Conservation (phyloP, 2,113 vertebrate genomes). For the Parus major region DNA sequence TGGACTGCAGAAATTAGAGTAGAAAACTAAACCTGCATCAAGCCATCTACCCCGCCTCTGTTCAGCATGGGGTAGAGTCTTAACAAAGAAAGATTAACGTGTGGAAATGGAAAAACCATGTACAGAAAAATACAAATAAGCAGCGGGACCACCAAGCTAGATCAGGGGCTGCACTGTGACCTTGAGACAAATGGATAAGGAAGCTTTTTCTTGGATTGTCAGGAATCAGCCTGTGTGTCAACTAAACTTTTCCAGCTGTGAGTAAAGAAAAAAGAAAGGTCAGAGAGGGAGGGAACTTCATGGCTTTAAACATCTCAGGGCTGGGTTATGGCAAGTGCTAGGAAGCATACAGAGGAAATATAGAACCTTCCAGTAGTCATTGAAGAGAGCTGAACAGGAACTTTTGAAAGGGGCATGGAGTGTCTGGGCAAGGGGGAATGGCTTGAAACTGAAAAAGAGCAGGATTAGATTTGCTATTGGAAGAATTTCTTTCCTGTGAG, state of each 20-base stretch:
- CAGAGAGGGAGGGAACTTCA: not conserved
- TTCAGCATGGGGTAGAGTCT: not conserved
- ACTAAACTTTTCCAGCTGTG: not conserved
- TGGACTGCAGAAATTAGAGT: constrained; percentile 7
- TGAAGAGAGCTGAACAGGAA: not conserved
- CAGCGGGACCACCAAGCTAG: not conserved
- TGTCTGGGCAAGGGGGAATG: not conserved
- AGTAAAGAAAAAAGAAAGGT: not conserved
- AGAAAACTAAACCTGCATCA: not conserved
- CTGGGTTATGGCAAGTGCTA: not conserved
- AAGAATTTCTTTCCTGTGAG: not conserved
- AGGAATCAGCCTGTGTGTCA: not conserved
- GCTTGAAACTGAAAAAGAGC: not conserved
- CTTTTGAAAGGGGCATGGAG: not conserved
- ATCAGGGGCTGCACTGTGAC: not conserved
- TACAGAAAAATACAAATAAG: constrained; percentile 38
- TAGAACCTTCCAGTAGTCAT: not conserved
- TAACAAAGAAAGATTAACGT: not conserved
- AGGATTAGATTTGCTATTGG: not conserved
- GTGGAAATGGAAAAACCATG: constrained; percentile 20
- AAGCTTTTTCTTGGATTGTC: not conserved
- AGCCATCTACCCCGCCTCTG: constrained; percentile 42
- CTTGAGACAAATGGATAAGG: not conserved
- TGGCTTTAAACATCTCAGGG: not conserved
- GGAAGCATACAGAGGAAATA: not conserved